A percentile compares a stretch with the other conserved stretches of the same genome.
Conservation (phyloP, 2,888 invertebrate genomes). For the Alitta virens region DNA sequence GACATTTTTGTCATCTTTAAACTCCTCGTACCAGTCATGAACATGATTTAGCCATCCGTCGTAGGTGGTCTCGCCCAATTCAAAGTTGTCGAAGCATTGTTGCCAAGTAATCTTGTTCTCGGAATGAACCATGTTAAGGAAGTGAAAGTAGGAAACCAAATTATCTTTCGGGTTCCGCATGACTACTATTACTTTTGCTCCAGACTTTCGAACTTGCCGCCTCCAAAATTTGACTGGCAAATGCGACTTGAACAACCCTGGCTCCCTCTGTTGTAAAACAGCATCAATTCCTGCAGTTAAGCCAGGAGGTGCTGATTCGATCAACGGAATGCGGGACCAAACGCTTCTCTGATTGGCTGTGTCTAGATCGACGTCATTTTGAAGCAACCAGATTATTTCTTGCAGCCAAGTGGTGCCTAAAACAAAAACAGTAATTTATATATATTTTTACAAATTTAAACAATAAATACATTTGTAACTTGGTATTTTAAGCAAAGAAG, state of each 20-base stretch:
- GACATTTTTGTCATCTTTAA: background rate
- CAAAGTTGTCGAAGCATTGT: background rate
- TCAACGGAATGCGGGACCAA: background rate
- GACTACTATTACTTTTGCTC: background rate
- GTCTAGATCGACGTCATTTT: background rate
- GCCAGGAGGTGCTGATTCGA: background rate
- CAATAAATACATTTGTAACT: too few relatives aligned
- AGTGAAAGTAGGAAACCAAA: background rate
- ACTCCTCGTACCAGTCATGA: background rate
- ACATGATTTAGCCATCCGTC: background rate
- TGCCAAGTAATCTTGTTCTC: background rate
- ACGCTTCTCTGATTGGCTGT: background rate
- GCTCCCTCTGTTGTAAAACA: background rate
- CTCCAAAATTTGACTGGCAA: background rate
- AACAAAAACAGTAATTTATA: background rate
- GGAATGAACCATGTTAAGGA: background rate
- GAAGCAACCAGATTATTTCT: background rate
- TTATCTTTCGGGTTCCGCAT: slow-evolving; percentile 6
- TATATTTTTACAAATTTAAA: too few relatives aligned
- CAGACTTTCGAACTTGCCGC: background rate
- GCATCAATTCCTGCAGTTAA: background rate
- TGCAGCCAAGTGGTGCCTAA: background rate
- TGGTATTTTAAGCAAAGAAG: too few relatives aligned
- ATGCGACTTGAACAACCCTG: background rate
- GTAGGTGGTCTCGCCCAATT: background rate